These are phyloP conservation scores for Hydropsyche tenuis DNA, from an alignment of 1,140 invertebrate genomes.

Conservation along the genomic window DNA sequence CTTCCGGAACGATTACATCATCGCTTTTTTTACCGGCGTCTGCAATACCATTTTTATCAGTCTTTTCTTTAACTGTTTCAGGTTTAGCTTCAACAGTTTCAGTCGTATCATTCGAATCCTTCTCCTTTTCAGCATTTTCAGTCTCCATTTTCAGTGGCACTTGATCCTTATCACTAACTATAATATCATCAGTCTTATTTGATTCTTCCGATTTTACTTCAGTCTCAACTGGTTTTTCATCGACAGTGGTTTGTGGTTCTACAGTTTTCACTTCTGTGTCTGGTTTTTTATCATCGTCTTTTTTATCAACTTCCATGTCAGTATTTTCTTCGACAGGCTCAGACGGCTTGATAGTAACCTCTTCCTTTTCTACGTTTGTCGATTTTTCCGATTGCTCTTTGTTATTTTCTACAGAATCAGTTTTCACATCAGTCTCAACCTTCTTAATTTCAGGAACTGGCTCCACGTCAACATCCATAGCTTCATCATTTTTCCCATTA, in stretches of 20 bases:
- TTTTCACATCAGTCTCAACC: neutral
- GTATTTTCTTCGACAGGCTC: neutral
- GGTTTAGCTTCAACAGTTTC: slow-evolving; percentile 16
- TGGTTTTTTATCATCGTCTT: slow-evolving; percentile 11
- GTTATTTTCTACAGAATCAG: neutral
- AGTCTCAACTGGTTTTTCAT: slow-evolving; percentile 5
- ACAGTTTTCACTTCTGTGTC: slow-evolving; percentile 1
- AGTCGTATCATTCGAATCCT: neutral
- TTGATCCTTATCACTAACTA: slow-evolving; percentile 40
- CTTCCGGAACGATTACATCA: neutral
- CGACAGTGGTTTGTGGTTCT: neutral
- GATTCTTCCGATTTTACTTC: slow-evolving; percentile 27
- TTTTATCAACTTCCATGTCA: slow-evolving; percentile 32
- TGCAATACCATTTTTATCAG: neutral
- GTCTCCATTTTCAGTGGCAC: slow-evolving; percentile 46
- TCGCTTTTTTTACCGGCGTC: neutral
- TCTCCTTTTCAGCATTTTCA: slow-evolving; percentile 29
- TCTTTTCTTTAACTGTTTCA: slow-evolving; percentile 31
- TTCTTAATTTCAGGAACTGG: neutral
- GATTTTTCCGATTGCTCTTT: neutral
- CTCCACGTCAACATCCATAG: slow-evolving; percentile 36
- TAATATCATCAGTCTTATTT: slow-evolving; percentile 44
- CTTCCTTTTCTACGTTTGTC: neutral
- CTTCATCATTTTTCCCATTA: neutral
- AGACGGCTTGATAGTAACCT: neutral